Evolutionary conservation across 2,113 vertebrate genomes (phyloP), one percentile per base, ranked within the genome.

Genomic region (Syrmaticus mikado): DNA sequence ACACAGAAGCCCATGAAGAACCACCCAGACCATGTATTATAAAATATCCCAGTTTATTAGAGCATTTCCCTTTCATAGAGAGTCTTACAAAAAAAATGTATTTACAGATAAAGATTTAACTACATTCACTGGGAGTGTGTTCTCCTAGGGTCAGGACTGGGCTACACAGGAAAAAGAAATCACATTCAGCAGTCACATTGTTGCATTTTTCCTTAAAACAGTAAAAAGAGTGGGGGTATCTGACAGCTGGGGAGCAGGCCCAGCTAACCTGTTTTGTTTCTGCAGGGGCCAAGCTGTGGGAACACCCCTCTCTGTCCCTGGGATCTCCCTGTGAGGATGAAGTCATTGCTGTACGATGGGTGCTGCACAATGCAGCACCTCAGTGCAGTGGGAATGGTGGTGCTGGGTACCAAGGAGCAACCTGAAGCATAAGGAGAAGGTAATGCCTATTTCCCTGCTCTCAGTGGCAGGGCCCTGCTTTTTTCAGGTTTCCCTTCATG

Each of bases 41-140:
- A 96, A 97, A 97, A 97, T 40, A 93, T 28, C 30, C 57, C 48
- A 20, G 53, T 97, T 97, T 97, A 97, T 91, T 94, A 32, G 77
- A 83, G 68, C 41, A 8, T 92, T 34, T 90, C 66, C 64, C 36
- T n/a, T 85, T 88, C 73, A 46, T 20, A 34, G 2, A 25, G 72
- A 36, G 41, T 74, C 86, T 85, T 96, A 95, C 58, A 91, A 96
- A 91, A 96, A 95, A 30, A 38, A 34, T 13, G n/a, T 95, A 96
- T 96, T 94, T 97, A 97, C 94, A 97, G 73, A 34, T 20, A 34
- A 67, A 58, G 58, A 62, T 48, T 3, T 12, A 43, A 48, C 52
- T 15, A 1, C 15, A 4, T n/a, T 20, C 32, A 3, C 2, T 1
- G 10, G 86, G 60, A 87, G 60, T 18, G 72, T 45, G 57, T 60